Base-by-base conservation (phyloP, 2,113 vertebrate genomes). In the Macquaria australasica region DNA sequence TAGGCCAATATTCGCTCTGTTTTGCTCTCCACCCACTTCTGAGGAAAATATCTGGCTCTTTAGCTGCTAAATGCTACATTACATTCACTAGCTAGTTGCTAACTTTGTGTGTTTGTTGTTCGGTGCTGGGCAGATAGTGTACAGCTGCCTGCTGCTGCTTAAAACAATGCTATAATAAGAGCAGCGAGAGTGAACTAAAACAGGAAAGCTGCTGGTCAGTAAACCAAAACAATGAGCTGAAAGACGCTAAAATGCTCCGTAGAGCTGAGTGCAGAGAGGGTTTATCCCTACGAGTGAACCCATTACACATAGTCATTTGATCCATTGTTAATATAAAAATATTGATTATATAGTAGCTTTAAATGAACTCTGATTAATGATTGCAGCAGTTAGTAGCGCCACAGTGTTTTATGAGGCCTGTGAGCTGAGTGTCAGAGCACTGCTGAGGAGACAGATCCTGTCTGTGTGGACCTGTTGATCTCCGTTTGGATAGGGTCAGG, bases 391-490 rank as follows among this genome's bases (percentile, higher is more conserved):
- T 73, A 43, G 23, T n/a, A 25, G 67, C 2, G 8, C 78, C 43
- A 4, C 28, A 59, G 41, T 31, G 87, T 84, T 87, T 89, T 70
- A 84, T 39, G 76, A 68, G 72, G 50, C 62, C 74, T 75, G 78
- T 0, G 41, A 85, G 69, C 69, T 77, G 73, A 79, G 76, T 79
- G 82, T 88, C 84, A 72, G 79, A 63, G 59, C 88, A 12, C 81
- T 79, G 88, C 90, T 87, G 63, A 91, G 69, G 81, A 85, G 87
- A 79, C 73, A 85, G 70, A 90, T 84, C 82, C 81, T 83, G 73
- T 88, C 34, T 25, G 60, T 34, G 48, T 77, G 28, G 81, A 88
- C 73, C 77, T 86, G 82, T 55, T 90, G 90, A 89, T 88, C 89
- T 90, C 79, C 51, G 63, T 84, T 90, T 80, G 87, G 88, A 89